phyloP scores from a whole-genome alignment of 2,888 invertebrate species.

The Amphipoea oculea region DNA sequence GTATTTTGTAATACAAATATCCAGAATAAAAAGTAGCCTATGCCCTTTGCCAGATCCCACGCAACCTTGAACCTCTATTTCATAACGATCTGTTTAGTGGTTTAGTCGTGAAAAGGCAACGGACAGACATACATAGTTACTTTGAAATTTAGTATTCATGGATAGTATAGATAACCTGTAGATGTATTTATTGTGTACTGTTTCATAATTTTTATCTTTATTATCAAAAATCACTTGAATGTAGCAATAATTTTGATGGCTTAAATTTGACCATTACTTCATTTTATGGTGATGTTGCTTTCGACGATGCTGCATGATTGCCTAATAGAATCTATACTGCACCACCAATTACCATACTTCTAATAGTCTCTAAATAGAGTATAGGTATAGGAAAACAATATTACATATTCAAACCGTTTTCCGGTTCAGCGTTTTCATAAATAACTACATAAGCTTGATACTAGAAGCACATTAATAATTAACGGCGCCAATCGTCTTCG shows the following conservation, averaged over 20 bases:
- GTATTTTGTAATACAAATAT: neutral
- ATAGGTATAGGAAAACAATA: neutral
- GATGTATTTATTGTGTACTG: neutral
- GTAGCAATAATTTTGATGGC: neutral
- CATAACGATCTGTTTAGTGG: neutral
- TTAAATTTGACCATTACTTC: too few species aligned
- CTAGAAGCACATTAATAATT: neutral
- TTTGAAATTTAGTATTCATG: neutral
- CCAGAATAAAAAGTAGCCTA: neutral
- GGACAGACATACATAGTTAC: neutral
- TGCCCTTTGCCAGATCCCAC: neutral
- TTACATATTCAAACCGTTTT: neutral
- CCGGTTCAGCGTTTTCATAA: conserved; percentile 19
- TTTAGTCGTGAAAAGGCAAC: neutral
- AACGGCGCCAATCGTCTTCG: neutral
- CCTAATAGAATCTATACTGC: neutral
- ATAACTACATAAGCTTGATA: neutral
- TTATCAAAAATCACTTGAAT: neutral
- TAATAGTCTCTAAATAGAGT: neutral
- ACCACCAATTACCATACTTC: neutral
- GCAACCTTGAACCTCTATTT: neutral
- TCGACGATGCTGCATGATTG: neutral
- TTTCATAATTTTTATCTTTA: too few species aligned
- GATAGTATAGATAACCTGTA: neutral
- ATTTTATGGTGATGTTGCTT: neutral